Conservation (phyloP, 2,797 vertebrate species). For the Melanotaenia trifasciata region DNA sequence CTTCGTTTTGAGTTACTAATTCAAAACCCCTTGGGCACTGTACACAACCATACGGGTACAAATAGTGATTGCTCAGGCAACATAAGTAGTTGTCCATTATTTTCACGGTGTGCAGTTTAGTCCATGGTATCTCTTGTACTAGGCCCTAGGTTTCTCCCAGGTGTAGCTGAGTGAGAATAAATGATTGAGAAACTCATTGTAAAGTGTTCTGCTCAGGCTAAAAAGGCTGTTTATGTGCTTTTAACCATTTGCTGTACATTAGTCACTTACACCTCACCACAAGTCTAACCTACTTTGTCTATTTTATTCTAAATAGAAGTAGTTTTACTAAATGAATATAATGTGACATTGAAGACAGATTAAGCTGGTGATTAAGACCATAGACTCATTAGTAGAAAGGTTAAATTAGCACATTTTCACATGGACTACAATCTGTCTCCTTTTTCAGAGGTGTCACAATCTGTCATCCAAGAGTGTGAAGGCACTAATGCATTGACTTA, state of each 20-base stretch:
- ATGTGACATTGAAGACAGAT: neutral
- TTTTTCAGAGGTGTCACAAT: neutral
- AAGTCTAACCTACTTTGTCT: neutral
- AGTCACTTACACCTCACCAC: neutral
- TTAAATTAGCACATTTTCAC: neutral
- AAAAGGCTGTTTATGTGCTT: neutral
- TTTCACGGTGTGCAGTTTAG: neutral
- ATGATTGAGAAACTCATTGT: too few species aligned
- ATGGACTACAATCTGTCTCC: neutral
- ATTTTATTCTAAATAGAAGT: neutral
- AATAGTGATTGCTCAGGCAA: neutral
- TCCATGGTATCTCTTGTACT: neutral
- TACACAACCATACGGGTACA: neutral
- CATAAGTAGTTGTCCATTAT: neutral
- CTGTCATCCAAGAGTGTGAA: neutral
- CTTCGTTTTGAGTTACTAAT: neutral
- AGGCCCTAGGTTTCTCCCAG: neutral
- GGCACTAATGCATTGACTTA: too few species aligned
- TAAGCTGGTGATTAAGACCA: neutral
- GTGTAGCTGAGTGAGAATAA: too few species aligned
- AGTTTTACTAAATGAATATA: neutral
- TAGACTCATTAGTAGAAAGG: neutral
- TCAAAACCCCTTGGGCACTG: neutral
- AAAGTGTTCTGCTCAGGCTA: neutral
- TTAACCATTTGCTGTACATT: neutral